Evolutionary conservation across 2,888 invertebrate genomes (phyloP).

Genomic region (Myathropa florea): DNA sequence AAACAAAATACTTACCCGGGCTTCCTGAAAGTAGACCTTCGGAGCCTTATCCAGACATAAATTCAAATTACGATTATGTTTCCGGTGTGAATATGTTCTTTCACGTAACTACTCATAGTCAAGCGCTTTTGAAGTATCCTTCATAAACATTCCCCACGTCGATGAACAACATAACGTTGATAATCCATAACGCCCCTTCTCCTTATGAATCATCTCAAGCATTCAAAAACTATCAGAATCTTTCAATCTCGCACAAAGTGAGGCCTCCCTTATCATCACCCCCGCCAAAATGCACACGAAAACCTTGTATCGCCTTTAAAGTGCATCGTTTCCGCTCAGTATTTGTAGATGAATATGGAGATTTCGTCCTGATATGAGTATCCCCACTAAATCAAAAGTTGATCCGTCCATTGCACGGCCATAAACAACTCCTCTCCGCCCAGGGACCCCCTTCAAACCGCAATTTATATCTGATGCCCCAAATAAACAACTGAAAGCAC

Average conservation of each 20-base stretch:
- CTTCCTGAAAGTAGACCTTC: too few species aligned
- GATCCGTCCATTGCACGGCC: not conserved
- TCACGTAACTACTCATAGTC: too few species aligned
- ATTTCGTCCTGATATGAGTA: not conserved
- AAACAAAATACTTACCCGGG: too few species aligned
- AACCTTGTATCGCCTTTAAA: not conserved
- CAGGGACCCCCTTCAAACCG: not conserved
- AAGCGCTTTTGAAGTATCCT: too few species aligned
- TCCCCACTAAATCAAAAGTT: conserved; percentile 14
- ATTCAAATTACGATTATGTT: too few species aligned
- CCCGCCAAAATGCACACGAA: not conserved
- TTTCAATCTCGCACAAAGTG: not conserved
- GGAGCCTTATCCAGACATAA: too few species aligned
- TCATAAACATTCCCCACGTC: too few species aligned
- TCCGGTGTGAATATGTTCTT: too few species aligned
- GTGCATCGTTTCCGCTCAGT: not conserved
- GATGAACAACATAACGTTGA: too few species aligned
- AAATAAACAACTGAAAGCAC: conserved; percentile 28
- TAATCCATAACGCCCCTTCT: too few species aligned
- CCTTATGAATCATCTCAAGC: not conserved
- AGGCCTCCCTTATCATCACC: not conserved
- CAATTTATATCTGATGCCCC: conserved; percentile 31
- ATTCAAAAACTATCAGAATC: not conserved
- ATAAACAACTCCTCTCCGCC: conserved; percentile 18
- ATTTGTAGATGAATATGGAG: not conserved